Evolutionary conservation across 2,113 vertebrate species (phyloP), one percentile per base, ranked within the genome.

Genomic region (Eurypyga helias): DNA sequence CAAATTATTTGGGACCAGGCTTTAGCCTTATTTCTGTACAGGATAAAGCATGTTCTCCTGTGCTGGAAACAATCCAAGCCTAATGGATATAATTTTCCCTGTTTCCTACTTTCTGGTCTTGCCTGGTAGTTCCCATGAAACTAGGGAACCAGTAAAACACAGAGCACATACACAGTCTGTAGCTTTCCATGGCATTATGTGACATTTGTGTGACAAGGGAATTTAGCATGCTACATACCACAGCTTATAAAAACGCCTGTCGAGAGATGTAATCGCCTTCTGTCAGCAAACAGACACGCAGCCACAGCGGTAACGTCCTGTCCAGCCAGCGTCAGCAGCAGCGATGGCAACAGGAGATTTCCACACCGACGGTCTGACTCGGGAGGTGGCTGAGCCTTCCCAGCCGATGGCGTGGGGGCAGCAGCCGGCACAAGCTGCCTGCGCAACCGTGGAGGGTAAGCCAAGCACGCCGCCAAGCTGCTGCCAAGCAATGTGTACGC

Each of bases 81-180:
- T 31, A 51, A 92, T 29, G 34, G 51, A 33, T 73, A 57, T 64
- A n/a, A 85, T 93, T 93, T 82, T 62, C 65, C 62, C 57, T 28
- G 48, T 26, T 88, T 58, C 71, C 88, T 41, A 52, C 94, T 79
- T 34, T 14, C 83, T 67, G 49, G 14, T 13, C 62, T 9, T 64
- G 60, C 89, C 90, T 90, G 67, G 64, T 75, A 46, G 80, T 5
- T 80, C 33, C 82, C 87, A 66, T 58, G 12, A 23, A 8, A 12
- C 29, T 23, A 81, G 24, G 41, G 36, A 60, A 52, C 5, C 57
- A 52, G 70, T 0, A 72, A 25, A 80, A 49, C 9, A 43, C 0
- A 17, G 67, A 77, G 71, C 4, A 0, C 48, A 14, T 1, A 16
- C 13, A 72, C 78, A 45, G 43, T 0, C 2, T 0, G 3, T 0